Base-by-base conservation (phyloP, 2,888 invertebrate species). In the Drosophila kuntzei region DNA sequence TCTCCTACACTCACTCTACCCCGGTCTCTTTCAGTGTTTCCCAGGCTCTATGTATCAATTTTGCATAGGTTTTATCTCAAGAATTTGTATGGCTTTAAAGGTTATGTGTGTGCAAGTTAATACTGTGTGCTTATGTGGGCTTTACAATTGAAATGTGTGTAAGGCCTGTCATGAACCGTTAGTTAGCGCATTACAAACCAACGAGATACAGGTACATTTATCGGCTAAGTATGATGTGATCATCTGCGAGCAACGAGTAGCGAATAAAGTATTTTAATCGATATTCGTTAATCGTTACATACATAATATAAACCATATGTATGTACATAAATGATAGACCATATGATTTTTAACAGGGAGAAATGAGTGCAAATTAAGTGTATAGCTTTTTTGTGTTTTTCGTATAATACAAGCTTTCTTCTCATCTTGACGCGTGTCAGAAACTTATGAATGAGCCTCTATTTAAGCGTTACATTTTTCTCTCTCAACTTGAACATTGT, bases 31-130 rank as follows among this genome's bases (percentile, higher is more conserved):
- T 46, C 29, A 34, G 18, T 44, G 55, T 14, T 44, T 50, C 60
- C 25, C 74, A 49, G 65, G 58, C 67, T 67, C 74, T 79, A 82
- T 86, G 72, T 75, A 86, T 86, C 75, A 82, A 83, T 82, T 86
- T 83, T 80, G 75, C 86, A 82, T 83, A 70, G 65, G 71, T 62
- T 75, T 68, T 75, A 83, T 72, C 77, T 82, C 63, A 68, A 83
- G 75, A 83, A 82, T 80, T 82, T 77, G 77, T 54, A 75, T 67
- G 77, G 62, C 77, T 80, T 82, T 77, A 67, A 67, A 77, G 68
- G 80, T 69, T 67, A 57, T 69, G 62, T 68, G 32, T 60, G 37
- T 43, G 44, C 20, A 54, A 62, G 53, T 47, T 61, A 66, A 66
- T 74, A 47, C 55, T 36, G 39, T 36, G 29, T n/a, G 46, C 59